These are phyloP conservation scores for Chelon labrosus DNA, from an alignment of 2,797 vertebrate genomes.

Conservation along the genomic window DNA sequence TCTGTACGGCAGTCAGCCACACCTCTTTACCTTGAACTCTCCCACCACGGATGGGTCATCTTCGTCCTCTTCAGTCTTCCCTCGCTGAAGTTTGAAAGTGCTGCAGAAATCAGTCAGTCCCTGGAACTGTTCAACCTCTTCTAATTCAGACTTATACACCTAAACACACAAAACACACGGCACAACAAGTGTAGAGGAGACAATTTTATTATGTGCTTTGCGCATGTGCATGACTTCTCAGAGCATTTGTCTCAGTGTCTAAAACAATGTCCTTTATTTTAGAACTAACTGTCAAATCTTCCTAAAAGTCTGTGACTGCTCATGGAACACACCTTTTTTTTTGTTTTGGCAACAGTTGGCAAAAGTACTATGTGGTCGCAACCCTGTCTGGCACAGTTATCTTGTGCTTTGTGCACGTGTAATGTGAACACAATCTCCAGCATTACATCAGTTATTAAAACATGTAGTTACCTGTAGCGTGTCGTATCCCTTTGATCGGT, in stretches of 20 bases:
- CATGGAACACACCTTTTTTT: not conserved
- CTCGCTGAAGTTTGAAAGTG: constrained; percentile 94
- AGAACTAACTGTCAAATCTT: too few species aligned
- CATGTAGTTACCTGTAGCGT: constrained; percentile 89
- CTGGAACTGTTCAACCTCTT: constrained; percentile 88
- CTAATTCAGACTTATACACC: constrained; percentile 91
- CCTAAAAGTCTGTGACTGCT: not conserved
- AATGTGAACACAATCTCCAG: constrained; percentile 5
- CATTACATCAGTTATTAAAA: not conserved
- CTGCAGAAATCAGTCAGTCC: constrained; percentile 95
- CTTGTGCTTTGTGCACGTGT: not conserved
- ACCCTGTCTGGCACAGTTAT: not conserved
- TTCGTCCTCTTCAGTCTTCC: constrained; percentile 89
- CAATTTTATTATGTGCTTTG: not conserved
- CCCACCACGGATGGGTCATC: constrained; percentile 95
- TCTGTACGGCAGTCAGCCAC: not conserved
- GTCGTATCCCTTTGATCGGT: constrained; percentile 95
- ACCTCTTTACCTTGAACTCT: constrained; percentile 92
- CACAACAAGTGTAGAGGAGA: not conserved
- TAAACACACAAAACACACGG: constrained; percentile 55
- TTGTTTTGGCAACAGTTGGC: not conserved
- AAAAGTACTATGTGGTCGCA: too few species aligned
- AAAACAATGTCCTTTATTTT: too few species aligned
- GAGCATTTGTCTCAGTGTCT: too few species aligned
- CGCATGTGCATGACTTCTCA: too few species aligned